Evolutionary conservation across 2,888 invertebrate genomes (phyloP), one percentile per base, ranked within the genome.

Genomic region (Pachydiplax longipennis): DNA sequence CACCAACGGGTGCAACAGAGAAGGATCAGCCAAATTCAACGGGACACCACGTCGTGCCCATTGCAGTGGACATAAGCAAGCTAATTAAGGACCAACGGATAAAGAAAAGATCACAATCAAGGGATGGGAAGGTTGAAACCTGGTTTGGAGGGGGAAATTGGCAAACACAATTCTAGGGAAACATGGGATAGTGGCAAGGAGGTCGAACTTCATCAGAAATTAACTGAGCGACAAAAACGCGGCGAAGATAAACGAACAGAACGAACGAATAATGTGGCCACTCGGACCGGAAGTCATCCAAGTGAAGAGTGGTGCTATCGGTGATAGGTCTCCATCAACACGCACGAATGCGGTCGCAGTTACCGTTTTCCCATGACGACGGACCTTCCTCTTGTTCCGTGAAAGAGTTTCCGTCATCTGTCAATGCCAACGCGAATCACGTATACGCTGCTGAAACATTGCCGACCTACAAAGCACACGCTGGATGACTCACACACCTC

Each of bases 311-410:
- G 40, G 40, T 61, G n/a, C n/a, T n/a, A n/a, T n/a, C n/a, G n/a
- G n/a, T n/a, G 87, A 87, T 87, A 65, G 37, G 58, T 87, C 83
- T 58, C 87, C 58, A 87, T 87, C 35, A 87, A 87, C 58, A 15
- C 35, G 22, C 82, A 18, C 48, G 48, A 53, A 15, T 18, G n/a
- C 31, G 22, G 35, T 58, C 58, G 35, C 83, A 13, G 65, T 40
- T 65, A 35, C 37, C 37, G 37, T 87, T 83, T 83, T 61, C 83
- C 58, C 83, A 83, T 83, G 83, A 35, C 83, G 58, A 73, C 4
- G 73, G 31, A 18, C 81, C 2, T 22, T 6, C n/a, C 61, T 87
- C 35, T 48, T 37, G 53, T 37, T 65, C 65, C 5, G n/a, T 1
- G 25, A n/a, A 83, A 48, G 53, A 35, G 83, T 18, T 35, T 31